Evolutionary conservation across 2,888 invertebrate genomes (phyloP), one percentile per base, ranked within the genome.

Genomic region (Eupithecia subumbrata): DNA sequence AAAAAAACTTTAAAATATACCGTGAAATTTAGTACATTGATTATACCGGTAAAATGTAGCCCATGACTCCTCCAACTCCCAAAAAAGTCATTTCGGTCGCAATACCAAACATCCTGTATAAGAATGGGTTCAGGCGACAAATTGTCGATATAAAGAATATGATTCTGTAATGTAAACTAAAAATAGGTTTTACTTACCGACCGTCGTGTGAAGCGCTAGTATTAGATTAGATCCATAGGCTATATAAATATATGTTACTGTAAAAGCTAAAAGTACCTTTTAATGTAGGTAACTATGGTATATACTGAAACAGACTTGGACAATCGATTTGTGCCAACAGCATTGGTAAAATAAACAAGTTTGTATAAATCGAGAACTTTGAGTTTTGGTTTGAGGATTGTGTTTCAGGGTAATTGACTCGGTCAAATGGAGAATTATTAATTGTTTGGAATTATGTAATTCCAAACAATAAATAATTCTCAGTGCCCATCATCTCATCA

Each of bases 221-320:
- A 45, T 66, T 71, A 76, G 64, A 45, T 66, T 74, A 72, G 11
- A 78, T 72, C 74, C 77, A 76, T 79, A 79, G 73, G 73, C 72
- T 74, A 75, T 74, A 67, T 76, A 72, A 78, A 78, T 69, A 22
- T 56, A 60, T 25, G 60, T 60, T 60, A 25, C 60, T 14, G 60
- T 60, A 14, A 25, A 60, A 60, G 60, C 60, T 60, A 60, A 5
- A 60, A 60, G 60, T 25, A 60, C 60, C 11, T 22, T 9, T 22
- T 3, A 56, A 56, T 22, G 11, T 22, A 22, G 4, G 11, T 22
- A 11, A 0, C 22, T 11, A 56, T 48, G 9, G 18, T 56, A 56
- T 56, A 52, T 52, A 56, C 9, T 56, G 12, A 60, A 25, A 25
- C 12, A 11, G n/a, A 56, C 22, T 11, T 9, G 18, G n/a, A n/a